These are phyloP conservation scores for Epinotia nisella DNA, from an alignment of 2,888 invertebrate genomes.

Conservation along the genomic window DNA sequence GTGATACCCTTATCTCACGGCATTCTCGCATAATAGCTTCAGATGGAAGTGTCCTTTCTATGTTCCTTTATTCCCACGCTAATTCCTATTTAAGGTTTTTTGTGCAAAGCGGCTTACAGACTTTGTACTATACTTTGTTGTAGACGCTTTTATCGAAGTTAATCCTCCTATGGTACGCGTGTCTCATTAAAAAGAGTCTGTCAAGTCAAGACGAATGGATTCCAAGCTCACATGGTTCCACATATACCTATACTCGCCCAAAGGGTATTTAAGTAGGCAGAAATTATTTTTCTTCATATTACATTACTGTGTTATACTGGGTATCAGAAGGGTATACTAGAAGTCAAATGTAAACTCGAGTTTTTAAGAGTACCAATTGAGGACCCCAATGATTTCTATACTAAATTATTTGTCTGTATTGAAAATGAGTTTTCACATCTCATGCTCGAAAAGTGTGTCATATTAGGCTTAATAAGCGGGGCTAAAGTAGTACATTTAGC, in stretches of 20 bases:
- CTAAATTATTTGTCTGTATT: too few species aligned
- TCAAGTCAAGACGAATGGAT: slow-evolving; percentile 12
- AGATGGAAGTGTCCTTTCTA: slow-evolving; percentile 33
- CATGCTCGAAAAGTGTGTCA: too few species aligned
- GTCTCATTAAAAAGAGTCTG: slow-evolving; percentile 41
- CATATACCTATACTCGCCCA: background rate
- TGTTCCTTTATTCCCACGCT: slow-evolving; percentile 38
- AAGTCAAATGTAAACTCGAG: too few species aligned
- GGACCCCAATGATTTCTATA: too few species aligned
- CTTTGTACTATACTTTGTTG: slow-evolving; percentile 40
- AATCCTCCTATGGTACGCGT: slow-evolving; percentile 36
- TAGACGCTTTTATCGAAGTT: slow-evolving; percentile 36
- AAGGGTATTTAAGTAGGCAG: too few species aligned
- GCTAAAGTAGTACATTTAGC: too few species aligned
- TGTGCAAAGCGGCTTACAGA: slow-evolving; percentile 40
- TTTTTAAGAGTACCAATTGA: too few species aligned
- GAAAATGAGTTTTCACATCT: too few species aligned
- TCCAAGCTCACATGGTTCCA: background rate
- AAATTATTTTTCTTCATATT: too few species aligned
- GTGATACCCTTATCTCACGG: slow-evolving; percentile 37
- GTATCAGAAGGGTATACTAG: too few species aligned
- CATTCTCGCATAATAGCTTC: slow-evolving; percentile 35
- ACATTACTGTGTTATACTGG: too few species aligned
- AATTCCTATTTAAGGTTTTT: slow-evolving; percentile 43
- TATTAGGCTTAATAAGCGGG: too few species aligned